Conservation (phyloP, 2,113 vertebrate genomes). For the Pomatostomus ruficeps region DNA sequence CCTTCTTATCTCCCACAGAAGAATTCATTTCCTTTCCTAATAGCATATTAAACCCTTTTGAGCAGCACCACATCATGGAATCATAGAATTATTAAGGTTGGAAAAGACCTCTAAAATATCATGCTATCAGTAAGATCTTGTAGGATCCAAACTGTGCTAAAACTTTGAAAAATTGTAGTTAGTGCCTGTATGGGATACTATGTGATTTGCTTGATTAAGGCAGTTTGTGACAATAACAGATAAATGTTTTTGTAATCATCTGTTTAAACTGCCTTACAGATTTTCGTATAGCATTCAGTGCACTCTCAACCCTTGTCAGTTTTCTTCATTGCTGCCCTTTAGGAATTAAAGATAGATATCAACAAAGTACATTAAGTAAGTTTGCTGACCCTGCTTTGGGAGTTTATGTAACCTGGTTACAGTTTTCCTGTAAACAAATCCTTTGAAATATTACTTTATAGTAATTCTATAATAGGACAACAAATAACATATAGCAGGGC, state of each 20-base stretch:
- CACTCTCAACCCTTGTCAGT: neutral
- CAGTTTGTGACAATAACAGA: neutral
- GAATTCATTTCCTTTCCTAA: neutral
- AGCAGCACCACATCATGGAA: neutral
- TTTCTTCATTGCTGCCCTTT: neutral
- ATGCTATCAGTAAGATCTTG: neutral
- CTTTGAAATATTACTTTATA: neutral
- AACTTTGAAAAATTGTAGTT: neutral
- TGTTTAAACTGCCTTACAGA: neutral
- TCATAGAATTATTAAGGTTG: neutral
- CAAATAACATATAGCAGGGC: neutral
- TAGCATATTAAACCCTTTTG: neutral
- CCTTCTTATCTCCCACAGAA: neutral
- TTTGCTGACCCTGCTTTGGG: neutral
- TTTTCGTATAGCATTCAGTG: neutral
- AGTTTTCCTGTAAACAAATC: neutral
- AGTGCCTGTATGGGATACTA: neutral
- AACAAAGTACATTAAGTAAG: neutral
- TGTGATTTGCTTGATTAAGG: neutral
- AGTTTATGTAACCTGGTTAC: slow-evolving; percentile 26
- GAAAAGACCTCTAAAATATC: neutral
- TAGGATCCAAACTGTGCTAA: neutral
- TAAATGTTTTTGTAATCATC: neutral
- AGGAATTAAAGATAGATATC: neutral
- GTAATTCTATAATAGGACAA: neutral